Base-by-base conservation (phyloP, 2,797 vertebrate species). In the Aphelocoma californica region DNA sequence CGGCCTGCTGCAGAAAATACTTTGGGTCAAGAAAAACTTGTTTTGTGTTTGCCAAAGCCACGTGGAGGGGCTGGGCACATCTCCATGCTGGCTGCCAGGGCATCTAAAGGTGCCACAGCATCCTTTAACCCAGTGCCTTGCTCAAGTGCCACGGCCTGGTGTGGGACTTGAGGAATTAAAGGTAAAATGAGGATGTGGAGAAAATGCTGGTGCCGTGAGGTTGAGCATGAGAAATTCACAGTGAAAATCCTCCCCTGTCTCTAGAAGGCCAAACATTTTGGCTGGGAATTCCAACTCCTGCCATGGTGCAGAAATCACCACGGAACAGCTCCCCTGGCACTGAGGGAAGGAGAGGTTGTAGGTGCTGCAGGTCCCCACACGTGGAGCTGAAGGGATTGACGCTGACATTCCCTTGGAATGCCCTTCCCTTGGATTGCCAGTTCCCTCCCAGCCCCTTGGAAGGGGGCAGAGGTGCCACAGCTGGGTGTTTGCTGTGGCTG, bases 351-450 rank as follows among this genome's bases (percentile, higher is more conserved):
- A 42, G 58, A 7, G 21, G 64, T 7, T 8, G 1, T 4, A 0
- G 5, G 0, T 12, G 18, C 44, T 45, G 32, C 4, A 9, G 53
- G 18, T 34, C 34, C 0, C 1, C 21, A 0, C 0, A 0, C 0
- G 1, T 9, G 7, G 50, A 19, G 15, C 7, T 23, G 40, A 7
- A 50, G 58, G 71, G 47, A 45, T 26, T 16, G 3, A 13, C 0
- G 2, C 25, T 42, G 51, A 3, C 58, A n/a, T 23, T 11, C 26
- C 21, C 48, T 24, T 6, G 73, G 47, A 34, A 23, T 34, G 17
- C 34, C 16, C 9, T 24, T 40, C 83, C 73, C 50, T 11, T 2
- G 25, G 4, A 19, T 12, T 16, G 14, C 15, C 82, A 60, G 7
- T 3, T 25, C 64, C 56, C n/a, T 57, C 3, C n/a, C 31, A 31